These are phyloP conservation scores for Porites australiensis DNA, from an alignment of 64 coral and sea anemone species.

Conservation along the genomic window DNA sequence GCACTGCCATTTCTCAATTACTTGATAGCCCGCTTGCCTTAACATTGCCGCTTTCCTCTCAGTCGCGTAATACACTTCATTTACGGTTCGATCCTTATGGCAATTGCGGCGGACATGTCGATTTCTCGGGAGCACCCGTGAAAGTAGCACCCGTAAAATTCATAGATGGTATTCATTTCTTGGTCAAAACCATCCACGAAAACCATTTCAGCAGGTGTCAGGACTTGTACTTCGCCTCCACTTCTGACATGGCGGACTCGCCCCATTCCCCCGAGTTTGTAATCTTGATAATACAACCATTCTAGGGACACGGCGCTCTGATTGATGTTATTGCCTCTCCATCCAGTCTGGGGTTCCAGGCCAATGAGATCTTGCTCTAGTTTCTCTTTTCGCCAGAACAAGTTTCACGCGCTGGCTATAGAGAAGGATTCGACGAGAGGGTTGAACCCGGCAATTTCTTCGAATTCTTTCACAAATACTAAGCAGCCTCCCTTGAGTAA, in stretches of 20 bases:
- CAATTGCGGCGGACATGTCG: background rate
- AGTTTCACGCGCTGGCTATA: slow-evolving; percentile 1
- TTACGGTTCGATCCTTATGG: background rate
- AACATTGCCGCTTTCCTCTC: too few species aligned
- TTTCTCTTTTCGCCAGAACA: background rate
- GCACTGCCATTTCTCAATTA: too few species aligned
- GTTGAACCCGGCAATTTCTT: background rate
- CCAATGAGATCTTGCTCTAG: background rate
- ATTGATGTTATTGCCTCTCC: background rate
- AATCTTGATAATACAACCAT: background rate
- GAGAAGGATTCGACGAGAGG: background rate
- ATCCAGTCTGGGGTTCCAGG: background rate
- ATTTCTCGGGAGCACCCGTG: background rate
- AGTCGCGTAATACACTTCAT: too few species aligned
- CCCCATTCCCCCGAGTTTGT: too few species aligned
- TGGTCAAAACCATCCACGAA: slow-evolving; percentile 6
- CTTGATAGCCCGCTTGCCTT: too few species aligned
- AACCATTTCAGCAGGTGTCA: background rate
- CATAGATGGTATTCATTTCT: background rate
- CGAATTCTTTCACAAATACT: background rate
- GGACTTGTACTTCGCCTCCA: background rate
- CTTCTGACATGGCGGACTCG: background rate
- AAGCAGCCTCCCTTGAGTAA: slow-evolving; percentile 3
- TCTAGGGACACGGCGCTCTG: background rate
- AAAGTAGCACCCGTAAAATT: slow-evolving; percentile 41